Base-by-base conservation (phyloP, 2,888 invertebrate genomes). In the Pristionchus maxplancki region DNA sequence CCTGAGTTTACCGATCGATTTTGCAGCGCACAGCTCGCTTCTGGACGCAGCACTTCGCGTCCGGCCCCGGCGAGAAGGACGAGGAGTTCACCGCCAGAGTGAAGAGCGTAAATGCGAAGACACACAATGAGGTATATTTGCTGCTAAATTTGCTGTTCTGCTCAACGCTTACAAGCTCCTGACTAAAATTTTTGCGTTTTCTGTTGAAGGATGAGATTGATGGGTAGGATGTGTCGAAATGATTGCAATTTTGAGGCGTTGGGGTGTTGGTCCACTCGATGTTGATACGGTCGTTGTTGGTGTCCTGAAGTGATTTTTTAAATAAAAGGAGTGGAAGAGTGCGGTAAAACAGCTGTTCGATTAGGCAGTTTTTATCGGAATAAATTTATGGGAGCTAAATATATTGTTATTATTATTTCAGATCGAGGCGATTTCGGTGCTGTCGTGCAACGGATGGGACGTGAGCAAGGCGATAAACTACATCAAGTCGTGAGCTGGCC, bases 401-500 rank as follows among this genome's bases (percentile, higher is more conserved):
- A n/a, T n/a, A n/a, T n/a, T n/a, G n/a, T n/a, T n/a, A n/a, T n/a
- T n/a, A n/a, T n/a, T n/a, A 62, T 74, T 90, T 28, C 89, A 90
- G 91, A 91, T 88, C 44, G 58, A 83, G 17, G 91, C 90, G 15
- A 78, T 93, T 31, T 87, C 90, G 9, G 87, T 88, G 74, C 89
- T 91, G 13, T 87, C 89, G 64, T 89, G 89, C 87, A 74, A 89
- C 86, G 74, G 78, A 28, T 91, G 91, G 91, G 89, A 91, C 83
- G 81, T 90, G 62, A 85, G 40, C 24, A 89, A 89, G 84, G 90
- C 91, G 15, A 90, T 91, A 9, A 89, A 89, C 37, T 85, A 86
- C 34, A 83, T 91, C 71, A 48, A 64, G 71, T 87, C 86, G n/a
- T 67, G 67, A 74, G 74, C 24, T 64, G n/a, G 48, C 13, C 50